These are phyloP conservation scores for Ctenoplectra terminalis DNA, from an alignment of 1,140 invertebrate genomes.

Conservation along the genomic window DNA sequence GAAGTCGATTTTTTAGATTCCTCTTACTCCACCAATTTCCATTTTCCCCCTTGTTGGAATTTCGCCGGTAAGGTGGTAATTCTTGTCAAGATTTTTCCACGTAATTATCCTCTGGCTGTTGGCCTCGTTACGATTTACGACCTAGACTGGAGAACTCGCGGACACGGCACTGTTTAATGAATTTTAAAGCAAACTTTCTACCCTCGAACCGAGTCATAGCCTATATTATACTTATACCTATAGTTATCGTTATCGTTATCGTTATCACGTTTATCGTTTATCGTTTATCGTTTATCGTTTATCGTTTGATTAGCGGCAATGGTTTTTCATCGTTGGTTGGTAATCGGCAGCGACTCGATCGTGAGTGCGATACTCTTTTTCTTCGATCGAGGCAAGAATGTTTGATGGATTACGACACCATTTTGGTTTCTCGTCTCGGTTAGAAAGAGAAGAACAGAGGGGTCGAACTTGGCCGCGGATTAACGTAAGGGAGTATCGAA, in stretches of 20 bases:
- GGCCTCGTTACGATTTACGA: conserved; percentile 35
- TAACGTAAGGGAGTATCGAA: background rate
- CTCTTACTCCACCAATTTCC: conserved; percentile 27
- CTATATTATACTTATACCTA: too few species aligned
- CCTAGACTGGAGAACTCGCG: background rate
- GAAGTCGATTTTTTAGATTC: conserved; percentile 41
- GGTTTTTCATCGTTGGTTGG: background rate
- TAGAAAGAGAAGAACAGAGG: too few species aligned
- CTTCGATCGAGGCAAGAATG: too few species aligned
- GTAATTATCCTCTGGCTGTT: conserved; percentile 28
- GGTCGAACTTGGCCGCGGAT: too few species aligned
- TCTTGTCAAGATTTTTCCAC: conserved; percentile 41
- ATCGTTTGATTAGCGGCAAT: conserved; percentile 28
- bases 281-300: too few species aligned
- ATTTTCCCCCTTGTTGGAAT: background rate
- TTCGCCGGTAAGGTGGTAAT: conserved; percentile 20
- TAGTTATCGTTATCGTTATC: conserved; percentile 1
- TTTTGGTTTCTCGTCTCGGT: too few species aligned
- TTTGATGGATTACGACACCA: too few species aligned
- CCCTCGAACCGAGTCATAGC: background rate
- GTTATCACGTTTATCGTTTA: too few species aligned
- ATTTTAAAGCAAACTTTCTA: conserved; percentile 16
- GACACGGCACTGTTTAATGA: background rate
- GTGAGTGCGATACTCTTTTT: too few species aligned
- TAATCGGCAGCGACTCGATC: background rate